phyloP scores from a whole-genome alignment of 1,140 invertebrate species.

The Drosophila pandora region DNA sequence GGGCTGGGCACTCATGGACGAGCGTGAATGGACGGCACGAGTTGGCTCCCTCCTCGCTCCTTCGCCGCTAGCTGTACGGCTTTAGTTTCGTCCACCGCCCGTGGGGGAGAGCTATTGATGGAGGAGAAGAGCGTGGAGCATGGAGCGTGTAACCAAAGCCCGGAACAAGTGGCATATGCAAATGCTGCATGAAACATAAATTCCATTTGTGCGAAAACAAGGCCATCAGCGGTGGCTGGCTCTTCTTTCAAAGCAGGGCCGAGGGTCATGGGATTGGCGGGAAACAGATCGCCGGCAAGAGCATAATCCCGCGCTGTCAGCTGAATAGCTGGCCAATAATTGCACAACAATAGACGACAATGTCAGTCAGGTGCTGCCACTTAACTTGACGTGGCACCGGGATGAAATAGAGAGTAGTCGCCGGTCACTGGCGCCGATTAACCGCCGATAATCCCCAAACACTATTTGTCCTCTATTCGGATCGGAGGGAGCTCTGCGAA shows the following conservation, averaged over 20 bases:
- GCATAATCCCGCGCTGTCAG: slow-evolving; percentile 17
- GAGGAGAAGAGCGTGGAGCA: too few relatives aligned
- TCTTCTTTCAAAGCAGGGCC: not conserved
- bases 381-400: not conserved
- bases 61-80: slow-evolving; percentile 36
- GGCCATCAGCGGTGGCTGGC: not conserved
- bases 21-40: slow-evolving; percentile 31
- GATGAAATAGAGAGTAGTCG: not conserved
- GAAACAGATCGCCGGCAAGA: slow-evolving; percentile 3
- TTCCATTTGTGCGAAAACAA: not conserved
- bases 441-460: slow-evolving; percentile 19
- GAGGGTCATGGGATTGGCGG: not conserved
- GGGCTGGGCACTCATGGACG: slow-evolving; percentile 21
- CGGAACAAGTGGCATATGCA: not conserved
- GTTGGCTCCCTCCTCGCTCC: slow-evolving; percentile 18
- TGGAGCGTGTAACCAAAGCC: too few relatives aligned
- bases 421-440: slow-evolving; percentile 18
- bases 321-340: slow-evolving; percentile 25
- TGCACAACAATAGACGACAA: slow-evolving; percentile 33
- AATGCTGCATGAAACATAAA: not conserved
- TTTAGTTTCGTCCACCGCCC: not conserved
- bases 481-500: not conserved
- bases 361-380: slow-evolving; percentile 9
- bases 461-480: too few relatives aligned
- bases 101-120: too few relatives aligned